phyloP scores from a whole-genome alignment of 2,113 vertebrate genomes.

The Thalassoma bifasciatum region DNA sequence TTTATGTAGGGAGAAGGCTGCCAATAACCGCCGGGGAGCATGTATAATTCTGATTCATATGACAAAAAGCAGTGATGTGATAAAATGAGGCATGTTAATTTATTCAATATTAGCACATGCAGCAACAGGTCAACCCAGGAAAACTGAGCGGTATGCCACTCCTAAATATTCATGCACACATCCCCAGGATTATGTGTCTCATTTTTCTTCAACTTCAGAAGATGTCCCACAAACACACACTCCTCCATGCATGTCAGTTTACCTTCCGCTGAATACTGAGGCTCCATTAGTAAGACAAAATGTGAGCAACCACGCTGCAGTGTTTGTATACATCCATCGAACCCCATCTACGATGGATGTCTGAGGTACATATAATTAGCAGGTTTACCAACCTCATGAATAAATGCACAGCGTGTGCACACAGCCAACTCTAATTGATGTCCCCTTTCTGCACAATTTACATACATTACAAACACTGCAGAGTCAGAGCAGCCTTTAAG shows the following conservation, averaged over 20 bases:
- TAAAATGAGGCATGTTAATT: slow-evolving; percentile 67
- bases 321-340: slow-evolving; percentile 25
- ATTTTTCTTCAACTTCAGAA: slow-evolving; percentile 51
- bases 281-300: not conserved
- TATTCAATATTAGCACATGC: slow-evolving; percentile 64
- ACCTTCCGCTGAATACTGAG: not conserved
- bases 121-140: slow-evolving; percentile 62
- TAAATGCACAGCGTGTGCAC: slow-evolving; percentile 37
- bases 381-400: slow-evolving; percentile 61
- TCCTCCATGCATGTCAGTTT: not conserved
- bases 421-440: slow-evolving; percentile 45
- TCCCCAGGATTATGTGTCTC: slow-evolving; percentile 11
- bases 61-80: slow-evolving; percentile 70
- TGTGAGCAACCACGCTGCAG: not conserved
- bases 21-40: slow-evolving; percentile 67
- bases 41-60: slow-evolving; percentile 80
- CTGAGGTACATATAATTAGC: slow-evolving; percentile 48
- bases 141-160: slow-evolving; percentile 38
- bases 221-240: slow-evolving; percentile 18
- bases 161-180: slow-evolving; percentile 62
- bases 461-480: slow-evolving; percentile 46
- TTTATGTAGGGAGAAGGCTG: slow-evolving; percentile 75
- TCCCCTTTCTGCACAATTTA: slow-evolving; percentile 54
- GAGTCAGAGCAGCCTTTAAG: slow-evolving; percentile 20
- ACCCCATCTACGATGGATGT: slow-evolving; percentile 17